These are phyloP conservation scores for Halictus quadricinctus DNA, from an alignment of 2,888 invertebrate species.

Conservation along the genomic window DNA sequence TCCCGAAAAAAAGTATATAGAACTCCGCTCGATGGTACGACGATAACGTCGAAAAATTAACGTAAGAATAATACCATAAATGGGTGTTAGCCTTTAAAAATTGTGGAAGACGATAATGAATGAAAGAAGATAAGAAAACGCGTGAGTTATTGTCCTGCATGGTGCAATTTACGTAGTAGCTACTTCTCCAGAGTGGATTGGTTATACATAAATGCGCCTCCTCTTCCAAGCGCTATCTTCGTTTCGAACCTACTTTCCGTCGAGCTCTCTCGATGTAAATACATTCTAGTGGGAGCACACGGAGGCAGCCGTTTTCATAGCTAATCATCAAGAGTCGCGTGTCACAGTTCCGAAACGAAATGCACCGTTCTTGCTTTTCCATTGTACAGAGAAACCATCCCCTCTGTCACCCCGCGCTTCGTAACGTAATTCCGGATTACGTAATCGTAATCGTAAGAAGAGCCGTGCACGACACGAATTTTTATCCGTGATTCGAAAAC, in stretches of 20 bases:
- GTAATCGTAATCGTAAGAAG: conserved; percentile 33
- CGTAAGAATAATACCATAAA: background rate
- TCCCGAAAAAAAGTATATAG: background rate
- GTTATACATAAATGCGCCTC: conserved; percentile 26
- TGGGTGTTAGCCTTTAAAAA: background rate
- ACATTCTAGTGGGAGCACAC: conserved; percentile 10
- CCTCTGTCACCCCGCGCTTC: background rate
- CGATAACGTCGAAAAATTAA: background rate
- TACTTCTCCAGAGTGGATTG: conserved; percentile 17
- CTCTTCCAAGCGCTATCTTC: conserved; percentile 33
- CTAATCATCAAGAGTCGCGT: conserved; percentile 29
- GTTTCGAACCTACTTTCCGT: conserved; percentile 51
- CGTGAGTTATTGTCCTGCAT: background rate
- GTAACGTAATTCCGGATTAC: conserved; percentile 35
- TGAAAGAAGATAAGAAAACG: conserved; percentile 20
- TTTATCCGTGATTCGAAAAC: conserved; percentile 8
- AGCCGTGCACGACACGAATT: conserved; percentile 9
- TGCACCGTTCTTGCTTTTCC: conserved; percentile 1
- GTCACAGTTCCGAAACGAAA: conserved; percentile 11
- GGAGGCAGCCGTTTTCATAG: background rate
- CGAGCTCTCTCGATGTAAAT: conserved; percentile 30
- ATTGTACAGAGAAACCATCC: conserved; percentile 23
- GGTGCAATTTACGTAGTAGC: conserved; percentile 3
- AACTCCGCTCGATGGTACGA: background rate
- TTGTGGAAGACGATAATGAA: background rate